Evolutionary conservation across 2,888 invertebrate genomes (phyloP).

Genomic region (Sylvicola cinctus): DNA sequence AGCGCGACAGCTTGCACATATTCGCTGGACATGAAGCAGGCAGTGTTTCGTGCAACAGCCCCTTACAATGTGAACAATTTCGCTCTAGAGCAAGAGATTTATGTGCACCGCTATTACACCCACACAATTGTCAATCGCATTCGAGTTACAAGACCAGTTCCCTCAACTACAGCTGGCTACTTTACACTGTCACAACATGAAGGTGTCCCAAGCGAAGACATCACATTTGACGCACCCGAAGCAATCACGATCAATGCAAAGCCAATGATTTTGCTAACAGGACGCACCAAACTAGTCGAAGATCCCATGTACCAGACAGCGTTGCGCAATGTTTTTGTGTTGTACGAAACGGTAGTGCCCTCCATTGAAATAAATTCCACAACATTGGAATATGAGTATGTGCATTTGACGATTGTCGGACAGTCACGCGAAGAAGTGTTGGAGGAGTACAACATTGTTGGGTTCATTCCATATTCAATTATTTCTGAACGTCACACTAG

Average conservation of each 20-base stretch:
- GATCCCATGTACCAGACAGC: background rate
- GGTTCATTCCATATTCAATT: background rate
- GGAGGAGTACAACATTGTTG: background rate
- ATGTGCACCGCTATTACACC: conserved; percentile 28
- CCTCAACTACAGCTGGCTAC: background rate
- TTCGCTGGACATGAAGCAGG: conserved; percentile 24
- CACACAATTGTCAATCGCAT: conserved; percentile 30
- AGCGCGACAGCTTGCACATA: conserved; percentile 21
- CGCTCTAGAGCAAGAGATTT: conserved; percentile 28
- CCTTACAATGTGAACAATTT: conserved; percentile 28
- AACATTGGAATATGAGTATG: background rate
- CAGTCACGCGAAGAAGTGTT: background rate
- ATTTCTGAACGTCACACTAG: conserved; percentile 14
- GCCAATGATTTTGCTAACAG: background rate
- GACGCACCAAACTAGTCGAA: background rate
- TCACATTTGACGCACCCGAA: background rate
- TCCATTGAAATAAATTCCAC: background rate
- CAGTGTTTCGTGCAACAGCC: conserved; percentile 22
- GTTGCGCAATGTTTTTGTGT: background rate
- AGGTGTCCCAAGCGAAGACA: background rate
- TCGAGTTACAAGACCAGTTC: conserved; percentile 16
- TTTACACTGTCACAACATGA: background rate
- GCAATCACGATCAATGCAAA: background rate
- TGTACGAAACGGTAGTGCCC: background rate
- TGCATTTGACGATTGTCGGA: conserved; percentile 1